A percentile compares a stretch with the other conserved stretches of the same genome.
phyloP scores from a whole-genome alignment of 2,888 invertebrate genomes.

The Chaetogeoica ovagalla region DNA sequence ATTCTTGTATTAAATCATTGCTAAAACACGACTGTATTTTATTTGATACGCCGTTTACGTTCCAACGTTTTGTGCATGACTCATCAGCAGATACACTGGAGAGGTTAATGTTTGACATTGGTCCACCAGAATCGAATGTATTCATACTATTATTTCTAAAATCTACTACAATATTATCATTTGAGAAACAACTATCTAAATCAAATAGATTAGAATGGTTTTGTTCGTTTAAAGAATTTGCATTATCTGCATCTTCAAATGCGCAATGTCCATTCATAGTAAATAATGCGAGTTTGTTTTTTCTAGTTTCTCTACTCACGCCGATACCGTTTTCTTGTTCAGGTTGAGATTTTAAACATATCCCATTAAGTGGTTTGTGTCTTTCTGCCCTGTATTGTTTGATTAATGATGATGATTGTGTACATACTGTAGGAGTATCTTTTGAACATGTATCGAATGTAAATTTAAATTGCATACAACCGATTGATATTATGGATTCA shows the following conservation, averaged over 20 bases:
- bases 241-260: neutral
- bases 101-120: neutral
- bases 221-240: slow-evolving; percentile 27
- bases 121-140: neutral
- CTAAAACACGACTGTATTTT: slow-evolving; percentile 13
- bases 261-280: neutral
- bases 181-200: neutral
- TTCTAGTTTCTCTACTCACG: neutral
- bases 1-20: slow-evolving; percentile 35
- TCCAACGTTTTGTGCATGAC: neutral
- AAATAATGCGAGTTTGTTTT: neutral
- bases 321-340: neutral
- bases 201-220: neutral
- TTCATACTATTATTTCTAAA: neutral
- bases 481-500: slow-evolving; percentile 31
- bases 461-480: slow-evolving; percentile 42
- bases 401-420: neutral
- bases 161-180: neutral
- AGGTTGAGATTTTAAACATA: neutral
- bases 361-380: neutral
- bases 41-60: neutral
- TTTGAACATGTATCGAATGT: neutral
- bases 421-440: neutral
- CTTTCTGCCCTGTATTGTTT: neutral
- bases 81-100: neutral